A percentile compares a stretch with the other conserved stretches of the same genome.
phyloP scores from a whole-genome alignment of 2,888 invertebrate species.

The Corythucha ciliata region DNA sequence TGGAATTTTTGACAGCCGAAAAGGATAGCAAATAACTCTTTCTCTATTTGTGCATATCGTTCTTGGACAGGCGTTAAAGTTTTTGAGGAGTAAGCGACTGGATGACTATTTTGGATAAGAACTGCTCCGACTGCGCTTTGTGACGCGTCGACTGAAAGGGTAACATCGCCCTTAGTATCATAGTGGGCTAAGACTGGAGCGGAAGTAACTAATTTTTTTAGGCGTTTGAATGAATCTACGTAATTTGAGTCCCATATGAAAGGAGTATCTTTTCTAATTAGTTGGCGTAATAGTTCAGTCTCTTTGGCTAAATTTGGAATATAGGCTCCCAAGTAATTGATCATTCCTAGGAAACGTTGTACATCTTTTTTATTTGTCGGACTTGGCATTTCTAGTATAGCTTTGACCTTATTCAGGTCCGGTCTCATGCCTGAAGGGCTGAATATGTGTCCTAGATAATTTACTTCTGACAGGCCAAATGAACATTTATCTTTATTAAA shows the following conservation, averaged over 20 bases:
- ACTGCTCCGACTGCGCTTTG: slow-evolving; percentile 6
- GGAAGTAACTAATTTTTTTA: slow-evolving; percentile 9
- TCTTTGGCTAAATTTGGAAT: slow-evolving; percentile 32
- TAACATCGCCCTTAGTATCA: neutral
- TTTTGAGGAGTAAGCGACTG: slow-evolving; percentile 8
- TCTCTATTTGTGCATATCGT: slow-evolving; percentile 3
- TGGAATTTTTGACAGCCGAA: too few species aligned
- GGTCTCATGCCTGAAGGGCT: neutral
- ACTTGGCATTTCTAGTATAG: slow-evolving; percentile 28
- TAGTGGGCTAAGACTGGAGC: slow-evolving; percentile 16
- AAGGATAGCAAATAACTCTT: too few species aligned
- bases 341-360: slow-evolving; percentile 33
- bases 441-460: neutral
- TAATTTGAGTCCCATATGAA: slow-evolving; percentile 15
- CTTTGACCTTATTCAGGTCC: slow-evolving; percentile 3
- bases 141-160: neutral
- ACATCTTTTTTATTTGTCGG: slow-evolving; percentile 29
- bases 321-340: slow-evolving; percentile 33
- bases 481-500: slow-evolving; percentile 11
- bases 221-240: slow-evolving; percentile 4
- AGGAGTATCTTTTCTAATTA: slow-evolving; percentile 27
- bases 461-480: neutral
- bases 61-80: neutral
- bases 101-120: slow-evolving; percentile 8
- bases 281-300: slow-evolving; percentile 28